phyloP scores from a whole-genome alignment of 2,113 vertebrate species.

The Motacilla alba region DNA sequence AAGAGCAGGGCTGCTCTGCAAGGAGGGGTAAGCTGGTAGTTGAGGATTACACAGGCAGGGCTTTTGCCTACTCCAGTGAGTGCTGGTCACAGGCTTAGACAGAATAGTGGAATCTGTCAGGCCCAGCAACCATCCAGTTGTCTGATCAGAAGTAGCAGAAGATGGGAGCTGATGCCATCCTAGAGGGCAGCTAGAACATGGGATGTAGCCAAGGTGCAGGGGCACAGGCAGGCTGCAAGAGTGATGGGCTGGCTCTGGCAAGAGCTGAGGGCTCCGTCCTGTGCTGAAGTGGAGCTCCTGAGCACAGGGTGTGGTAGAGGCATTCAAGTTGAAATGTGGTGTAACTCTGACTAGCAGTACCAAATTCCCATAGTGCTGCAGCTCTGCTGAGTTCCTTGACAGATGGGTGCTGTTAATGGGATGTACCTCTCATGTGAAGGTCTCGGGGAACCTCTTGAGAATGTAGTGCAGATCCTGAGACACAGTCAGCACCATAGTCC shows the following conservation, averaged over 20 bases:
- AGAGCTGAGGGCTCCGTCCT: not conserved
- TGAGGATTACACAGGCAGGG: accelerated
- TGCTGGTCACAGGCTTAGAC: not conserved
- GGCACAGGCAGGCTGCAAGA: not conserved
- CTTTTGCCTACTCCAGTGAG: accelerated
- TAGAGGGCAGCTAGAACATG: not conserved
- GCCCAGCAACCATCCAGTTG: accelerated
- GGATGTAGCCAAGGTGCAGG: accelerated
- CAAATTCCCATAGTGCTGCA: not conserved
- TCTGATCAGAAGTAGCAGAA: not conserved
- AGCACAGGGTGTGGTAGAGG: not conserved
- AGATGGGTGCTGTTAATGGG: not conserved
- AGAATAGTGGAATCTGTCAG: not conserved
- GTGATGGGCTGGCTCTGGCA: accelerated
- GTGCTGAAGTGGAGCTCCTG: not conserved
- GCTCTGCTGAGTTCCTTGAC: not conserved
- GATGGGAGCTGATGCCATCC: not conserved
- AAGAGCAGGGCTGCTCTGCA: not conserved
- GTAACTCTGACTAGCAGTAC: not conserved
- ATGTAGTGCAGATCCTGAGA: not conserved
- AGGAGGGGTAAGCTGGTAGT: not conserved
- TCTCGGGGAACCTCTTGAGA: not conserved
- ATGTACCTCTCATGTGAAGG: not conserved
- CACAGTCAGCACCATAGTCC: too few relatives aligned
- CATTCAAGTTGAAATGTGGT: not conserved